phyloP scores from a whole-genome alignment of 2,113 vertebrate genomes.

The Epinephelus moara region DNA sequence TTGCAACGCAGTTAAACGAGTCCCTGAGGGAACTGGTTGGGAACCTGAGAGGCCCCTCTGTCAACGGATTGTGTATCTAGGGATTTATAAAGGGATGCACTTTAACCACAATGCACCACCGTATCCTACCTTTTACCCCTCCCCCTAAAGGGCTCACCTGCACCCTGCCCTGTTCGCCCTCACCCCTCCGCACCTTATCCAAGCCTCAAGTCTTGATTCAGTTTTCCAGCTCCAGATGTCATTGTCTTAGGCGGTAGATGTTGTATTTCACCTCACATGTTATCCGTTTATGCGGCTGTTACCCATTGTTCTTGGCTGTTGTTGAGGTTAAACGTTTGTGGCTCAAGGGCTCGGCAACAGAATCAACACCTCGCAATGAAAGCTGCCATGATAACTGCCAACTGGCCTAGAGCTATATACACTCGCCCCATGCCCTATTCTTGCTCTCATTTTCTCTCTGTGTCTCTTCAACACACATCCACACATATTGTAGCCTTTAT shows the following conservation, averaged over 20 bases:
- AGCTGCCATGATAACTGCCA: slow-evolving; percentile 51
- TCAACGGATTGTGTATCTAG: slow-evolving; percentile 23
- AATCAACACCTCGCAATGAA: slow-evolving; percentile 60
- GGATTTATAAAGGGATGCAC: slow-evolving; percentile 38
- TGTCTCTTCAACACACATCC: slow-evolving; percentile 21
- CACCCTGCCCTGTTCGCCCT: slow-evolving; percentile 2
- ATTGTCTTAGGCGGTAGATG: slow-evolving; percentile 31
- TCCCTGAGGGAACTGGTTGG: slow-evolving; percentile 62
- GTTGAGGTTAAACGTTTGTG: slow-evolving; percentile 54
- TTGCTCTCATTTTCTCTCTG: slow-evolving; percentile 17
- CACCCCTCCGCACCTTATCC: neutral
- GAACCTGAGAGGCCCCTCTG: slow-evolving; percentile 57
- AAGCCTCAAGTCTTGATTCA: slow-evolving; percentile 14
- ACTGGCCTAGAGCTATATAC: slow-evolving; percentile 51
- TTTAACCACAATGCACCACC: slow-evolving; percentile 21
- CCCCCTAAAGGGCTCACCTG: slow-evolving; percentile 18
- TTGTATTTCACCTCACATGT: slow-evolving; percentile 34
- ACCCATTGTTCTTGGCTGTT: slow-evolving; percentile 50
- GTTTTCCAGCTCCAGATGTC: slow-evolving; percentile 50
- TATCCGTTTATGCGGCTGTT: slow-evolving; percentile 58
- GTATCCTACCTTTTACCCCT: slow-evolving; percentile 27
- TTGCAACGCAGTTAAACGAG: slow-evolving; percentile 72
- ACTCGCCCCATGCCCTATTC: slow-evolving; percentile 8
- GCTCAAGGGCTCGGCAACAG: slow-evolving; percentile 57
- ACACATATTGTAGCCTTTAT: slow-evolving; percentile 26